phyloP scores from a whole-genome alignment of 2,113 vertebrate genomes.

The Gadus chalcogrammus region DNA sequence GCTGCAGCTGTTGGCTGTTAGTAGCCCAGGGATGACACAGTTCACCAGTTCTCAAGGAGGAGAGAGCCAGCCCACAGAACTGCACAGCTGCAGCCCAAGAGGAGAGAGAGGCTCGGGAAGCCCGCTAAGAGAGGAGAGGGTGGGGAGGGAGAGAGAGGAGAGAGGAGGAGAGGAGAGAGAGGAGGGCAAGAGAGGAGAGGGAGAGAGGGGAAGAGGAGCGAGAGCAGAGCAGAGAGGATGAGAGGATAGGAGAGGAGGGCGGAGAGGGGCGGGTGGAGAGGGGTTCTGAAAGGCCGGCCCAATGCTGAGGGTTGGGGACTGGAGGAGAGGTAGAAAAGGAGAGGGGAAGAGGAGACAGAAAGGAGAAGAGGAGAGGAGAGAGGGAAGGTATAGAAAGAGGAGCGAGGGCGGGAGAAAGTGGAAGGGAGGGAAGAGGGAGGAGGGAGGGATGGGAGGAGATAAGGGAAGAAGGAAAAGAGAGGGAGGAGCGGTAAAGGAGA shows the following conservation, averaged over 20 bases:
- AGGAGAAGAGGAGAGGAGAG: not conserved
- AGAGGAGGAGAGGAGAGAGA: not conserved
- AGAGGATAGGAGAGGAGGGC: not conserved
- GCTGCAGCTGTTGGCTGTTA: conserved; percentile 84
- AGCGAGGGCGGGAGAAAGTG: not conserved
- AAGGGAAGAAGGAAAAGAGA: not conserved
- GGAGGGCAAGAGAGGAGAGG: conserved; percentile 21
- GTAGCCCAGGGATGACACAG: conserved; percentile 75
- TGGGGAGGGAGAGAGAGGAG: conserved; percentile 5
- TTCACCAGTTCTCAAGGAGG: conserved; percentile 78
- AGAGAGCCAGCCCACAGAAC: conserved; percentile 47
- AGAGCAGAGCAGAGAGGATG: not conserved
- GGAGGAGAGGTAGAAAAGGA: not conserved
- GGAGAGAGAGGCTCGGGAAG: too few species aligned
- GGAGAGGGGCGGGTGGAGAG: not conserved
- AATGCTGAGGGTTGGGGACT: not conserved
- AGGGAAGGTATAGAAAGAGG: not conserved
- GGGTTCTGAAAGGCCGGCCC: not conserved
- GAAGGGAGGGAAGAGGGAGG: not conserved
- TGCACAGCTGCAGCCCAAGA: conserved; percentile 76
- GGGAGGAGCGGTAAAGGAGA: not conserved
- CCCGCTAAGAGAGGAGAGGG: too few species aligned
- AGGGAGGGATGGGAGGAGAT: not conserved
- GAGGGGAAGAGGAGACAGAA: not conserved
- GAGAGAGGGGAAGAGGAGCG: not conserved